phyloP scores from a whole-genome alignment of 2,113 vertebrate species.

The Lasiurus borealis region DNA sequence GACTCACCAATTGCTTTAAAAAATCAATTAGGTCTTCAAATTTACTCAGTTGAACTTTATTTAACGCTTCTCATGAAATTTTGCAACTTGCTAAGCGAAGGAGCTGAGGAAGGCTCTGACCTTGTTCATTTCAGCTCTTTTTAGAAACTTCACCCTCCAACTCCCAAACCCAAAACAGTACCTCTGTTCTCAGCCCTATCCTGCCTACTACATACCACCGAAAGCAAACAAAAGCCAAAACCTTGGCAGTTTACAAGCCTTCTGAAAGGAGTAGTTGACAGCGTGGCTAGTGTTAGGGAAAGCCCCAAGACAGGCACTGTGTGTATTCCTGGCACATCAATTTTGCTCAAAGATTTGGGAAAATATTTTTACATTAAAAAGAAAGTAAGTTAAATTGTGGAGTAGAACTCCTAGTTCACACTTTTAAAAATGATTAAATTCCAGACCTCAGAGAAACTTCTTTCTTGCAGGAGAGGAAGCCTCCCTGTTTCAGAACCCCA shows the following conservation, averaged over 20 bases:
- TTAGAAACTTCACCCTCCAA: background rate
- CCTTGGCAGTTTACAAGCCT: background rate
- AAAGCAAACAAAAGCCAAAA: background rate
- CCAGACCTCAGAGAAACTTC: background rate
- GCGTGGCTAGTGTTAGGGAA: background rate
- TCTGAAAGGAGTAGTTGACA: background rate
- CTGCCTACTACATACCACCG: background rate
- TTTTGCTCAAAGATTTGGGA: background rate
- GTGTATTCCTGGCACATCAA: background rate
- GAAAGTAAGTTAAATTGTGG: background rate
- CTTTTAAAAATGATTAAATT: background rate
- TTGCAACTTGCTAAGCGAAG: background rate
- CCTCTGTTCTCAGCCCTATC: background rate
- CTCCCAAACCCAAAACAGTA: background rate
- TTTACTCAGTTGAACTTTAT: background rate
- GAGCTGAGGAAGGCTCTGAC: background rate
- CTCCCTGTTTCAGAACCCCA: background rate
- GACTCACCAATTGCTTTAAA: background rate
- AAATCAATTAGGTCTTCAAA: background rate
- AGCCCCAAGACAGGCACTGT: background rate
- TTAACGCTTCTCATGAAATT: background rate
- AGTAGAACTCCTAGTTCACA: background rate
- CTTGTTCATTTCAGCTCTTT: slow-evolving; percentile 41
- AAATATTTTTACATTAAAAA: slow-evolving; percentile 36
- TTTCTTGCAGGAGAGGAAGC: background rate